phyloP scores from a whole-genome alignment of 2,888 invertebrate genomes.

The Spodoptera exigua region DNA sequence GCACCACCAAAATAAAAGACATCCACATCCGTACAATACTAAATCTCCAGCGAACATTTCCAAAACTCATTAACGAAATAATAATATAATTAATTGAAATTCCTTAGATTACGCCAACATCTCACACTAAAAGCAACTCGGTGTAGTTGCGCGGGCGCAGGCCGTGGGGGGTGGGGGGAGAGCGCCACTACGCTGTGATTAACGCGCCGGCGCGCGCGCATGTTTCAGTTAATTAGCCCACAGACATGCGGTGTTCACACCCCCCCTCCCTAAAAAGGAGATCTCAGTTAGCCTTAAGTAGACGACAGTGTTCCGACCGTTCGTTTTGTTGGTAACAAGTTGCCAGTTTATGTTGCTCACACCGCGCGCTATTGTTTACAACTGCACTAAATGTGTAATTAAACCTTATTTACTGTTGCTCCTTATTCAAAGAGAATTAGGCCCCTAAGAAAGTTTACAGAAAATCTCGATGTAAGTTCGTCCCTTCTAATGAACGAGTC shows the following conservation, averaged over 20 bases:
- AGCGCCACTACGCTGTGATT: conserved; percentile 74
- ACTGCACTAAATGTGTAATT: conserved; percentile 54
- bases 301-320: conserved; percentile 67
- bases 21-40: conserved; percentile 56
- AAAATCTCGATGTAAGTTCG: neutral
- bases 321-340: conserved; percentile 69
- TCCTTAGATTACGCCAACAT: conserved; percentile 83
- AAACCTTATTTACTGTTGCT: conserved; percentile 50
- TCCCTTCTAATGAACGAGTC: neutral
- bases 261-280: conserved; percentile 82
- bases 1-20: conserved; percentile 7
- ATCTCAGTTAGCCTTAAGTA: conserved; percentile 80
- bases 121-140: conserved; percentile 85
- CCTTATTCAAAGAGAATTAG: conserved; percentile 28
- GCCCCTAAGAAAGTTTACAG: neutral
- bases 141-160: conserved; percentile 71
- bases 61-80: conserved; percentile 74
- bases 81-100: conserved; percentile 82
- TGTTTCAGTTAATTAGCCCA: conserved; percentile 85
- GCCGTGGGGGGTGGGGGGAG: conserved; percentile 46
- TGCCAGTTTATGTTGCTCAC: conserved; percentile 61
- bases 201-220: conserved; percentile 80
- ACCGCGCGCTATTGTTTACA: conserved; percentile 62
- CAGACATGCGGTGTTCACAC: conserved; percentile 82
- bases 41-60: conserved; percentile 58